Conservation (phyloP, 1,140 invertebrate species). For the Ceratitis capitata region DNA sequence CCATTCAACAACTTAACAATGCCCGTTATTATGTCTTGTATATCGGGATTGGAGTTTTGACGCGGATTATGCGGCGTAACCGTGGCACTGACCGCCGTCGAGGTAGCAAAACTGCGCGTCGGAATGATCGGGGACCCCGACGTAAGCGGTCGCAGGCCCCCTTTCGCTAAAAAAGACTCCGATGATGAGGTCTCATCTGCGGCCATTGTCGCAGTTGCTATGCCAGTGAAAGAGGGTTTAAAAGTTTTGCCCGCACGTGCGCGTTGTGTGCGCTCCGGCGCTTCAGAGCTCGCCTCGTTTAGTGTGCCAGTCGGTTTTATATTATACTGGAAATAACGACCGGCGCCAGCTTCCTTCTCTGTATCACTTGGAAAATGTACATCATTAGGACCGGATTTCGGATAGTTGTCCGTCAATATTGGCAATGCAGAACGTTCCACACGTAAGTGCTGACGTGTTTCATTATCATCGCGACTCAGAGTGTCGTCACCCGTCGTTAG, state of each 20-base stretch:
- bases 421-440: conserved; percentile 59
- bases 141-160: conserved; percentile 63
- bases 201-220: conserved; percentile 35
- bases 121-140: conserved; percentile 63
- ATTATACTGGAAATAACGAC: conserved; percentile 61
- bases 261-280: conserved; percentile 52
- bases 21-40: conserved; percentile 90
- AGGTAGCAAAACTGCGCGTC: conserved; percentile 57
- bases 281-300: conserved; percentile 46
- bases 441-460: conserved; percentile 48
- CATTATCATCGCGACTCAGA: conserved; percentile 51
- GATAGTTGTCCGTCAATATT: conserved; percentile 54
- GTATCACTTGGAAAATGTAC: conserved; percentile 49
- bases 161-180: conserved; percentile 63
- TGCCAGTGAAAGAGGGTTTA: conserved; percentile 3
- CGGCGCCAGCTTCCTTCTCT: conserved; percentile 53
- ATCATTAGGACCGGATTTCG: conserved; percentile 53
- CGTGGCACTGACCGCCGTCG: conserved; percentile 53
- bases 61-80: conserved; percentile 55
- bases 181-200: conserved; percentile 46
- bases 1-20: conserved; percentile 89
- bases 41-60: conserved; percentile 74
- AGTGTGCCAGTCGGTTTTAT: conserved; percentile 62
- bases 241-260: conserved; percentile 52
- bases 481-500: not conserved